phyloP scores from a whole-genome alignment of 92 coral and sea anemone species.

The Montipora capitata region DNA sequence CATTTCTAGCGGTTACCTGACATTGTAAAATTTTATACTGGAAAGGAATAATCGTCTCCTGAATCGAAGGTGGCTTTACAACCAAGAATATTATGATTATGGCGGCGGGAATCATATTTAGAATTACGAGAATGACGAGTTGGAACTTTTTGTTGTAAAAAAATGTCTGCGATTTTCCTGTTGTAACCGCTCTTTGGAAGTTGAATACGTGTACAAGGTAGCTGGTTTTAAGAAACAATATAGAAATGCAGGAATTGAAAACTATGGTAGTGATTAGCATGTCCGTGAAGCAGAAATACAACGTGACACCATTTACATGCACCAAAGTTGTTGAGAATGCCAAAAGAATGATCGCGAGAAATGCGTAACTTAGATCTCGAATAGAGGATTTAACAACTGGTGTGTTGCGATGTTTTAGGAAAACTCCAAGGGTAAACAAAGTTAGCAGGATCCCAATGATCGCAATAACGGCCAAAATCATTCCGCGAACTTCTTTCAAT shows the following conservation, averaged over 20 bases:
- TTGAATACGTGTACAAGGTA: slow-evolving; percentile 81
- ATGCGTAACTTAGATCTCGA: slow-evolving; percentile 71
- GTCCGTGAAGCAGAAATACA: slow-evolving; percentile 46
- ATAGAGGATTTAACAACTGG: slow-evolving; percentile 85
- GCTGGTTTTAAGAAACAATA: slow-evolving; percentile 81
- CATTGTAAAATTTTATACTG: slow-evolving; percentile 58
- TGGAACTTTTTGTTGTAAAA: slow-evolving; percentile 65
- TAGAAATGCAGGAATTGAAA: slow-evolving; percentile 74
- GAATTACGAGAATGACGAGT: slow-evolving; percentile 50
- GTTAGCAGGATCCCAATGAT: slow-evolving; percentile 38
- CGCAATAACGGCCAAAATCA: slow-evolving; percentile 54
- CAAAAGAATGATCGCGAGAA: slow-evolving; percentile 69
- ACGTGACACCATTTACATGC: slow-evolving; percentile 58
- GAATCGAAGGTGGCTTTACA: slow-evolving; percentile 72
- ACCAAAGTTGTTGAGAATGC: slow-evolving; percentile 67
- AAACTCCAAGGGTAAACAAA: slow-evolving; percentile 57
- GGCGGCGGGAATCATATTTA: slow-evolving; percentile 68
- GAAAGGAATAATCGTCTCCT: slow-evolving; percentile 55
- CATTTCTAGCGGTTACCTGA: background rate
- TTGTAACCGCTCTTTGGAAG: slow-evolving; percentile 42
- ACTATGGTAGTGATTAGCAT: slow-evolving; percentile 56
- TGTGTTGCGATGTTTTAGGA: slow-evolving; percentile 64
- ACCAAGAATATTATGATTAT: slow-evolving; percentile 52
- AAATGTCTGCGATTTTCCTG: slow-evolving; percentile 46
- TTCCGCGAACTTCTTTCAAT: slow-evolving; percentile 40